Percentiles rank a stretch among this genome's conserved stretches.
phyloP scores from a whole-genome alignment of 2,797 vertebrate species.

The Falco peregrinus region DNA sequence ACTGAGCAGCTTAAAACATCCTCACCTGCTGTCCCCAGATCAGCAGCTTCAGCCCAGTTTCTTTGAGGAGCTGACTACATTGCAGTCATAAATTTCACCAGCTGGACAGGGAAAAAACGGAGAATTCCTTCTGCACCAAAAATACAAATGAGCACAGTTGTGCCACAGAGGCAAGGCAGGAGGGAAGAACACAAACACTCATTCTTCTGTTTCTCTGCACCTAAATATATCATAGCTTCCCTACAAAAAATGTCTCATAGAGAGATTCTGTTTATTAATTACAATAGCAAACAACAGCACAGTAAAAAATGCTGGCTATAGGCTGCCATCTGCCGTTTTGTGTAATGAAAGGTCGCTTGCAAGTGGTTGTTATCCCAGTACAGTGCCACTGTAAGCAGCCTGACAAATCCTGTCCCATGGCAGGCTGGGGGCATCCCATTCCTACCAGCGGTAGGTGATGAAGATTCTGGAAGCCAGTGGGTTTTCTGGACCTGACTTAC shows the following conservation, averaged over 20 bases:
- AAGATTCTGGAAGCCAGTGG: not conserved
- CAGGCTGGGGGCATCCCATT: not conserved
- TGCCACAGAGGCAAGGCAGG: not conserved
- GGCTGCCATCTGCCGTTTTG: conserved; percentile 57
- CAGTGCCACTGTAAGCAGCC: fast-evolving
- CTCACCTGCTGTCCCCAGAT: not conserved
- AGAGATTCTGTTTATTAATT: not conserved
- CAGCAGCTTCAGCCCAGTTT: not conserved
- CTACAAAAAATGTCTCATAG: not conserved
- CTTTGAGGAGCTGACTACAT: not conserved
- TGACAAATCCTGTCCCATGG: not conserved
- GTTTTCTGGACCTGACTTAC: not conserved
- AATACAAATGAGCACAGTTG: not conserved
- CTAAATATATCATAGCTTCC: not conserved
- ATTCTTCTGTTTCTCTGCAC: not conserved
- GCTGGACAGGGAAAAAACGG: not conserved
- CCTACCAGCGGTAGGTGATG: not conserved
- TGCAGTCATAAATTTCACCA: not conserved
- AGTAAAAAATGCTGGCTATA: conserved; percentile 10
- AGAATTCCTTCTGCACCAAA: not conserved
- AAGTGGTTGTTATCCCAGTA: not conserved
- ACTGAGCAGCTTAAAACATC: not conserved
- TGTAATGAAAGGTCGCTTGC: not conserved
- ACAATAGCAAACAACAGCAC: not conserved
- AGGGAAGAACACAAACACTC: not conserved